A percentile compares a stretch with the other conserved stretches of the same genome.
Evolutionary conservation across 2,797 vertebrate species (phyloP).

Genomic region (Scyliorhinus canicula): DNA sequence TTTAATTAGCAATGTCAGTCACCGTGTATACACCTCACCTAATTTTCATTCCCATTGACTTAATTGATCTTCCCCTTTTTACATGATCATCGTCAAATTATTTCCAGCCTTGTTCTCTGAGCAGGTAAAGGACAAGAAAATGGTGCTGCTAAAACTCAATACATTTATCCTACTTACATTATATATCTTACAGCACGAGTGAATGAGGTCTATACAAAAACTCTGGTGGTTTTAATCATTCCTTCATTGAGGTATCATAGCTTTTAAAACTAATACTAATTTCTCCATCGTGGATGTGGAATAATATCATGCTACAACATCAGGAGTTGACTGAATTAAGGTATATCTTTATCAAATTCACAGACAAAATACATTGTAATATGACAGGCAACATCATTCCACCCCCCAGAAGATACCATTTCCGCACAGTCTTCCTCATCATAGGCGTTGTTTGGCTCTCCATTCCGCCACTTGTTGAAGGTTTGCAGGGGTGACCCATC

Average conservation of each 20-base stretch:
- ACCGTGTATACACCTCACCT: not conserved
- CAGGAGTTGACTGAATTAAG: slow-evolving; percentile 5
- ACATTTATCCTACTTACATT: not conserved
- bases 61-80: not conserved
- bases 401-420: slow-evolving; percentile 84
- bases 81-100: not conserved
- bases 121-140: slow-evolving; percentile 11
- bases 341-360: slow-evolving; percentile 83
- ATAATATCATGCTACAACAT: not conserved
- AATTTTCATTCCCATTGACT: not conserved
- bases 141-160: not conserved
- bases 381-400: slow-evolving; percentile 90
- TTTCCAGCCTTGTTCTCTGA: not conserved
- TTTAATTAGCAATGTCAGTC: not conserved
- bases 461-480: slow-evolving; percentile 86
- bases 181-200: not conserved
- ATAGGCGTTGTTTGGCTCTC: slow-evolving; percentile 90
- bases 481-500: slow-evolving; percentile 86
- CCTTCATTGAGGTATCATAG: not conserved
- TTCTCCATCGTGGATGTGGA: not conserved
- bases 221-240: not conserved
- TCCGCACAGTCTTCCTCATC: slow-evolving; percentile 95
- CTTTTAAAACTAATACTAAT: slow-evolving; percentile 6
- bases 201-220: not conserved
- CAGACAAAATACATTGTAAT: slow-evolving; percentile 95